Percentiles rank a stretch among this genome's conserved stretches.
Conservation (phyloP, 2,113 vertebrate genomes). For the Pollachius pollachius region DNA sequence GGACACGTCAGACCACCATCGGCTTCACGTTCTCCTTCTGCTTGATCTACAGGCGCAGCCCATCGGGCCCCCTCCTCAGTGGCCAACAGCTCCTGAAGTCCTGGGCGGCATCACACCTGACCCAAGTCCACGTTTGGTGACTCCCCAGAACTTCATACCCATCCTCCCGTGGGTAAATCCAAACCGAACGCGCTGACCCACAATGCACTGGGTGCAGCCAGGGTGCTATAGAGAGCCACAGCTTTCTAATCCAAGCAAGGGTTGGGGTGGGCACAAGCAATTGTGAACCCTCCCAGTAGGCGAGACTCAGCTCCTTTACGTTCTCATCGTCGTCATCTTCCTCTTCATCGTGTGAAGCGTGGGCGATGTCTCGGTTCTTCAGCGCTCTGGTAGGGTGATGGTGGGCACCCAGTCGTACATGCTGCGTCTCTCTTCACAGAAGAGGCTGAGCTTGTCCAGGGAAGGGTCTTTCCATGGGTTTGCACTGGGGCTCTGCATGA, state of each 20-base stretch:
- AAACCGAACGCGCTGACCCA: constrained; percentile 58
- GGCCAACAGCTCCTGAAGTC: constrained; percentile 60
- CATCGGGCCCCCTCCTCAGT: constrained; percentile 43
- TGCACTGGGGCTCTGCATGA: constrained; percentile 83
- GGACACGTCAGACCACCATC: constrained; percentile 11
- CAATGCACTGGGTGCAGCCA: constrained; percentile 44
- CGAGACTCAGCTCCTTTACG: constrained; percentile 70
- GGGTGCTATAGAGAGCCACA: constrained; percentile 43
- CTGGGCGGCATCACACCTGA: neutral
- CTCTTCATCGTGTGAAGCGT: constrained; percentile 16
- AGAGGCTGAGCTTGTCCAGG: constrained; percentile 85
- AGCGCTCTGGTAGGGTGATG: constrained; percentile 90
- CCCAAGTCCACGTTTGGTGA: constrained; percentile 54
- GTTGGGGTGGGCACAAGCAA: constrained; percentile 53
- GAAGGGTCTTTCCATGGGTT: constrained; percentile 89
- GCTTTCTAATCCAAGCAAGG: constrained; percentile 69
- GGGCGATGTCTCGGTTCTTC: constrained; percentile 35
- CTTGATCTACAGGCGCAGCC: constrained; percentile 20
- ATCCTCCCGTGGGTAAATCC: constrained; percentile 75
- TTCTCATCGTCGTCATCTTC: constrained; percentile 51
- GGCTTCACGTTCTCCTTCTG: constrained; percentile 30
- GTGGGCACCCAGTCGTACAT: constrained; percentile 93
- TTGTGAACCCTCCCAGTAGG: constrained; percentile 47
- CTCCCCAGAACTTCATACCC: constrained; percentile 65
- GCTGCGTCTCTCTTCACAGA: constrained; percentile 91